phyloP scores from a whole-genome alignment of 2,113 vertebrate species.

The Notothenia coriiceps region DNA sequence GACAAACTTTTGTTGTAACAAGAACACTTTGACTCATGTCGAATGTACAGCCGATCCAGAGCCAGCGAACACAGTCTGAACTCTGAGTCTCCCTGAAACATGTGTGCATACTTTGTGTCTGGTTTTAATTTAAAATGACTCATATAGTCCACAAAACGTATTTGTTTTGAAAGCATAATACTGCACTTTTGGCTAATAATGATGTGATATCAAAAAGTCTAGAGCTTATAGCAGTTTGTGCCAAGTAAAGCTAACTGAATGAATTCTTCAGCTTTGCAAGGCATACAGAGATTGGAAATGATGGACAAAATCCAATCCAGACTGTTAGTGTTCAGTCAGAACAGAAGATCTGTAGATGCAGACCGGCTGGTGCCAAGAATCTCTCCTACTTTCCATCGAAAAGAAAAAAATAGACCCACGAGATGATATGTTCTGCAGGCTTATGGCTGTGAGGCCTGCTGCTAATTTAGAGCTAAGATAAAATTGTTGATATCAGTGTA shows the following conservation, averaged over 20 bases:
- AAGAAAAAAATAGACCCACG: slow-evolving; percentile 36
- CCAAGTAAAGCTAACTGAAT: slow-evolving; percentile 57
- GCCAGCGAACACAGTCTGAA: slow-evolving; percentile 25
- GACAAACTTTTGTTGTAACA: slow-evolving; percentile 25
- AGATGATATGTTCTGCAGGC: slow-evolving; percentile 57
- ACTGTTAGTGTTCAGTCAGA: slow-evolving; percentile 37
- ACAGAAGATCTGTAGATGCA: slow-evolving; percentile 33
- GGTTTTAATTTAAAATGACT: slow-evolving; percentile 58
- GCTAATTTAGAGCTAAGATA: slow-evolving; percentile 54
- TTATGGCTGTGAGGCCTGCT: slow-evolving; percentile 44
- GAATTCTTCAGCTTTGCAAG: slow-evolving; percentile 52
- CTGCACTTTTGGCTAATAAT: slow-evolving; percentile 36
- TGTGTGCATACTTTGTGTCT: slow-evolving; percentile 40
- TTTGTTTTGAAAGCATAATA: slow-evolving; percentile 63
- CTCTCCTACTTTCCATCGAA: slow-evolving; percentile 44
- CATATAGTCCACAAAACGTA: slow-evolving; percentile 27
- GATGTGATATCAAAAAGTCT: slow-evolving; percentile 40
- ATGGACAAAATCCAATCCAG: slow-evolving; percentile 73
- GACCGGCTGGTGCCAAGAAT: slow-evolving; percentile 63
- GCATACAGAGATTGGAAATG: slow-evolving; percentile 65
- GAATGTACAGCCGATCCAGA: not conserved
- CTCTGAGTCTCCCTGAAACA: slow-evolving; percentile 15
- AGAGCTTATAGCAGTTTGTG: slow-evolving; percentile 30
- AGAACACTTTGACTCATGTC: slow-evolving; percentile 10
- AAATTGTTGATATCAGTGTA: slow-evolving; percentile 43